Evolutionary conservation across 2,888 invertebrate species (phyloP).

Genomic region (Himalopsyche anomala): DNA sequence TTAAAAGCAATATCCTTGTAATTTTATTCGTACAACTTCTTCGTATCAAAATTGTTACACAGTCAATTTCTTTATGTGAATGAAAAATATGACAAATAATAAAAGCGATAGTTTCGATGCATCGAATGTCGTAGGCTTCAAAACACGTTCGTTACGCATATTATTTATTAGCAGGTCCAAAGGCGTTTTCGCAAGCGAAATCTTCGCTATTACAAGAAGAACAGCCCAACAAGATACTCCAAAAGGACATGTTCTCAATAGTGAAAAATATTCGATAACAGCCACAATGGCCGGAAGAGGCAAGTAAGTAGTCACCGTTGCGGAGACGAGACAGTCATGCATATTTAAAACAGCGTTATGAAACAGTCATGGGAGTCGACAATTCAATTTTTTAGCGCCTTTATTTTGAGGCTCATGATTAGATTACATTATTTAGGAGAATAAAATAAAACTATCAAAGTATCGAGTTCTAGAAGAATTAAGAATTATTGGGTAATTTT

Average conservation of each 20-base stretch:
- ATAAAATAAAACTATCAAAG: no score
- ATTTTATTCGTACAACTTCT: no score
- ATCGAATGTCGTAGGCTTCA: not conserved
- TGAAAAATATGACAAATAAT: not conserved
- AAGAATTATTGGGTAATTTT: no score
- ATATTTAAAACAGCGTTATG: not conserved
- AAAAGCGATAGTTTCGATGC: constrained; percentile 4
- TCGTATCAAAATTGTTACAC: no score
- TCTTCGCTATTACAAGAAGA: not conserved
- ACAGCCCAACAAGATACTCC: not conserved
- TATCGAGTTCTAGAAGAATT: no score
- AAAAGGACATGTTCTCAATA: constrained; percentile 12
- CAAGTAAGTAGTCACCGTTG: not conserved
- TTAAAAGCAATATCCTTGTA: no score
- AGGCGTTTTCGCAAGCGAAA: not conserved
- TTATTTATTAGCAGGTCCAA: not conserved
- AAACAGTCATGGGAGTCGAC: not conserved
- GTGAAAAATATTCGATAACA: not conserved
- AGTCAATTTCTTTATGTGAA: no score
- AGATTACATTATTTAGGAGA: not conserved
- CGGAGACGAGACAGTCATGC: not conserved
- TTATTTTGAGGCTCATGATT: not conserved
- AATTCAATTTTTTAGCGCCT: not conserved
- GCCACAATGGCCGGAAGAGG: constrained; percentile 1
- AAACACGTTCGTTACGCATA: not conserved